These are phyloP conservation scores for Oryzias woworae DNA, from an alignment of 2,113 vertebrate genomes.

Conservation along the genomic window DNA sequence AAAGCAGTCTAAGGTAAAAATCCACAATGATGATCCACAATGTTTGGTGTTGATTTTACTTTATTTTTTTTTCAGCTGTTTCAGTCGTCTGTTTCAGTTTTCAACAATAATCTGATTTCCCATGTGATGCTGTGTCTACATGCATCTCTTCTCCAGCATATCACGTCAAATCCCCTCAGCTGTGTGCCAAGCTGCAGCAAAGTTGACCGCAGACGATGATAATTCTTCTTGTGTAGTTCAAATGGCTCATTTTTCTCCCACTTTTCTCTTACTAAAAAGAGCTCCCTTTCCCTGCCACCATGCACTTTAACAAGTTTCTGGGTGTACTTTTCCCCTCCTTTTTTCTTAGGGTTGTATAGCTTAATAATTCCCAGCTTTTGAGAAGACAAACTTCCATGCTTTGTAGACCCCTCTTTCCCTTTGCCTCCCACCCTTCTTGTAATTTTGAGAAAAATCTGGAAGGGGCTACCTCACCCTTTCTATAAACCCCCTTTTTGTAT, in stretches of 20 bases:
- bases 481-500: constrained; percentile 45
- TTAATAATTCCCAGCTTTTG: constrained; percentile 50
- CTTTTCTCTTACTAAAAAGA: constrained; percentile 18
- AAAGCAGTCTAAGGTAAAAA: too few relatives aligned
- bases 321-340: constrained; percentile 37
- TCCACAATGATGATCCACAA: neutral
- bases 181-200: constrained; percentile 28
- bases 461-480: constrained; percentile 68
- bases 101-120: neutral
- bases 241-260: constrained; percentile 37
- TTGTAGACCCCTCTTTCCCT: constrained; percentile 13
- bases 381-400: constrained; percentile 39
- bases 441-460: constrained; percentile 64
- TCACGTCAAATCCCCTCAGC: constrained; percentile 20
- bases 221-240: constrained; percentile 41
- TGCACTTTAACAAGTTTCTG: constrained; percentile 44
- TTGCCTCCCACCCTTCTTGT: constrained; percentile 39
- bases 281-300: constrained; percentile 2
- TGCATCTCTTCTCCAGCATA: neutral
- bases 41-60: neutral
- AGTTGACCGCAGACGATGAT: constrained; percentile 39
- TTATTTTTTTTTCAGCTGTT: constrained; percentile 8
- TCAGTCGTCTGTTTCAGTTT: constrained; percentile 21
- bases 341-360: constrained; percentile 29
- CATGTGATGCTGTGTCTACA: constrained; percentile 1